Evolutionary conservation across 2,797 vertebrate genomes (phyloP).

Genomic region (Platyrinchus mystaceus): DNA sequence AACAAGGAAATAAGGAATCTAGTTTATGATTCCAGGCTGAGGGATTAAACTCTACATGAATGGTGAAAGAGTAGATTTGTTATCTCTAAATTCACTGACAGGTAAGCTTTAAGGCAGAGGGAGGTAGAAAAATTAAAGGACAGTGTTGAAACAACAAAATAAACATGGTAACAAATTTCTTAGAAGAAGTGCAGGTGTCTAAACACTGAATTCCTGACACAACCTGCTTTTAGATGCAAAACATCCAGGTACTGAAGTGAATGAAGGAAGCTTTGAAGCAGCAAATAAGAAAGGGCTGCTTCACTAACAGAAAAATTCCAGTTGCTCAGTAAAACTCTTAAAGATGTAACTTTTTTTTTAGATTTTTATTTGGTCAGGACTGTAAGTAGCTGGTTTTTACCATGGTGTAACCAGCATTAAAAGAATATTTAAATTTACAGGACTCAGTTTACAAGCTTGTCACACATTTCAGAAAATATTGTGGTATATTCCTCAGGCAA

Average conservation of each 20-base stretch:
- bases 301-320: background rate
- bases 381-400: background rate
- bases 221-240: background rate
- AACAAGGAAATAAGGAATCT: background rate
- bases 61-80: background rate
- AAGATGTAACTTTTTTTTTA: background rate
- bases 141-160: background rate
- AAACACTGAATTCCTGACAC: background rate
- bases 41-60: background rate
- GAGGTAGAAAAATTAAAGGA: background rate
- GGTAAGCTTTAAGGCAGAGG: background rate
- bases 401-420: background rate
- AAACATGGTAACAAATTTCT: background rate
- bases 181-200: background rate
- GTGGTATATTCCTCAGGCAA: background rate
- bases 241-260: background rate
- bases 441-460: background rate
- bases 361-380: background rate
- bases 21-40: background rate
- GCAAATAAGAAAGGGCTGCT: background rate
- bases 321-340: background rate
- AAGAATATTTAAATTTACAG: background rate
- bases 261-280: background rate
- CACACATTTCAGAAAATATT: background rate
- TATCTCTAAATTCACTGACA: background rate